These are phyloP conservation scores for Oreamnos americanus DNA, from an alignment of 2,113 vertebrate genomes.

Conservation along the genomic window DNA sequence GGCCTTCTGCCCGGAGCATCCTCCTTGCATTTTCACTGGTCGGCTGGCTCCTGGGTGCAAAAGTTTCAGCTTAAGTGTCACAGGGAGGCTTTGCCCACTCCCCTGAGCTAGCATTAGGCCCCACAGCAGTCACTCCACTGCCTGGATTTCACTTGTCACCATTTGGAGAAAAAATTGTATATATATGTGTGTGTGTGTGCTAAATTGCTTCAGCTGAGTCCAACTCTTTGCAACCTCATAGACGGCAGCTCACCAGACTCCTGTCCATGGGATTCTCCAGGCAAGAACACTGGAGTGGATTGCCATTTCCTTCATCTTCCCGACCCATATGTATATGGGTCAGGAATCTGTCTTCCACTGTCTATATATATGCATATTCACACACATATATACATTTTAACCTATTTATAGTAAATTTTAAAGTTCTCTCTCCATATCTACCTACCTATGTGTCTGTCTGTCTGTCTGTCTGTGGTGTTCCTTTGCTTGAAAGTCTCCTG, in stretches of 20 bases:
- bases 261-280: background rate
- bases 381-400: background rate
- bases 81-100: background rate
- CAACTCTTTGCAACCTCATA: background rate
- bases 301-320: background rate
- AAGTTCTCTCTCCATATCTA: background rate
- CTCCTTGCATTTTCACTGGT: background rate
- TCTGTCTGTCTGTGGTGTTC: background rate
- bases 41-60: background rate
- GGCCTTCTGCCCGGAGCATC: background rate
- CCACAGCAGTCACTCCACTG: background rate
- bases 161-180: background rate
- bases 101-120: background rate
- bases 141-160: background rate
- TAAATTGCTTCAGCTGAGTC: background rate
- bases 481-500: background rate
- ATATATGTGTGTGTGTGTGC: fast-evolving
- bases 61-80: background rate
- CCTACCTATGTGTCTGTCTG: background rate
- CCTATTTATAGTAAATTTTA: background rate
- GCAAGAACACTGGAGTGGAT: background rate
- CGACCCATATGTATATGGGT: no score
- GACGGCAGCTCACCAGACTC: background rate
- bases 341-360: no score
- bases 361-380: no score